Evolutionary conservation across 2,797 vertebrate genomes (phyloP), one percentile per base, ranked within the genome.

Genomic region (Gymnothorax javanicus): DNA sequence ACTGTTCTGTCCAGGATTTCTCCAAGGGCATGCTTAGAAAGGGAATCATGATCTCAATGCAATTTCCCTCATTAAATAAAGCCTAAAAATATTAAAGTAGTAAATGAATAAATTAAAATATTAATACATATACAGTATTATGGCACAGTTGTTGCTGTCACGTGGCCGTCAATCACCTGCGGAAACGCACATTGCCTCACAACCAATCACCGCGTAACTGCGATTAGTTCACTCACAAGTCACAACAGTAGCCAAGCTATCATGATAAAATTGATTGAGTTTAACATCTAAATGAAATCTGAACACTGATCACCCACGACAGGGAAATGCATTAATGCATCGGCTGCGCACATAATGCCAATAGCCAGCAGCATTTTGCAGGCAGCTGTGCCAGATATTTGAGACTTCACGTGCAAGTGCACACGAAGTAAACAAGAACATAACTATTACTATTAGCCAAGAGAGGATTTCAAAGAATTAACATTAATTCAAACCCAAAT

Each of bases 321-420:
- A 9, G 17, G 20, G 5, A 52, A 50, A 81, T 6, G 89, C 88
- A 86, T 87, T 90, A 87, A 86, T 93, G 92, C 52, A 43, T 56
- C 75, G 90, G 89, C 90, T 88, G 91, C 84, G 33, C 56, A 58
- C 82, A 54, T 11, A n/a, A 54, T 4, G 75, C 9, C 17, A n/a
- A 5, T 20, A 54, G 52, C 77, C 77, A 9, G 7, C 8, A 13
- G 77, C 77, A 27, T 59, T 59, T 4, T 83, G 20, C 9, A 62
- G 33, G 90, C 82, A 62, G 82, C 23, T 64, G 25, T 64, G 6
- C 43, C 58, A 77, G 87, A 92, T 90, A 90, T 89, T 85, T 90
- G 33, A n/a, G 82, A 87, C 62, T 83, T 83, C 82, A 59, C 57
- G 56, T 43, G 12, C 20, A 81, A n/a, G 52, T 5, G 57, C 58